Evolutionary conservation across 53 echinoderm and acorn worm species (phyloP), one percentile per base, ranked within the genome.

Genomic region (Arbacia lixula): DNA sequence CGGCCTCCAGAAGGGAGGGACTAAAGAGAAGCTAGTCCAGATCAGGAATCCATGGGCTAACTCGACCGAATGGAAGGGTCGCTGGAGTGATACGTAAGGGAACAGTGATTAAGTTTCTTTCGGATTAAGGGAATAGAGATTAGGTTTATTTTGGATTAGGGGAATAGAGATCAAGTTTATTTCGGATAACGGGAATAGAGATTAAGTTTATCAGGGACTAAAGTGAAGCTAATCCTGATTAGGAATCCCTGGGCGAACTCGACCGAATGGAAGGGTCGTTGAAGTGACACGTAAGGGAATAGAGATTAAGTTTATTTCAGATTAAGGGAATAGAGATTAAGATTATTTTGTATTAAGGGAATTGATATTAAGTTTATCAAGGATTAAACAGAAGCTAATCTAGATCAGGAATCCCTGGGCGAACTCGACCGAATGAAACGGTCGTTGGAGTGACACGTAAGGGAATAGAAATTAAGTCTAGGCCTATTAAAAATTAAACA

Each of bases 31-130:
- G n/a, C 67, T 93, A 5, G 83, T 93, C 19, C 66, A 90, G 34
- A 56, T 93, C 24, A 85, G 93, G 30, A 93, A 93, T 54, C 93
- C 93, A 0, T 93, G 93, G 93, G 93, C 85, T 16, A 93, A 93
- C 57, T 71, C 62, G 3, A 90, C 86, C 0, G 93, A 93, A 53
- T 93, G 93, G 93, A 72, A 54, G 5, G 93, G 93, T 12, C 87
- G 90, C 25, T 93, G 90, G 90, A 93, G 93, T 72, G 93, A 93
- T 61, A 88, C 30, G 93, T 88, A 74, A 69, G 86, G 34, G 19
- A 8, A 62, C 62, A 14, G 30, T n/a, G n/a, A n/a, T n/a, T n/a
- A n/a, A n/a, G n/a, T n/a, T n/a, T n/a, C n/a, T n/a, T n/a, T n/a
- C n/a, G n/a, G n/a, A n/a, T n/a, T n/a, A n/a, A n/a, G n/a, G n/a